Base-by-base conservation (phyloP, 2,113 vertebrate species). In the Sorex araneus region DNA sequence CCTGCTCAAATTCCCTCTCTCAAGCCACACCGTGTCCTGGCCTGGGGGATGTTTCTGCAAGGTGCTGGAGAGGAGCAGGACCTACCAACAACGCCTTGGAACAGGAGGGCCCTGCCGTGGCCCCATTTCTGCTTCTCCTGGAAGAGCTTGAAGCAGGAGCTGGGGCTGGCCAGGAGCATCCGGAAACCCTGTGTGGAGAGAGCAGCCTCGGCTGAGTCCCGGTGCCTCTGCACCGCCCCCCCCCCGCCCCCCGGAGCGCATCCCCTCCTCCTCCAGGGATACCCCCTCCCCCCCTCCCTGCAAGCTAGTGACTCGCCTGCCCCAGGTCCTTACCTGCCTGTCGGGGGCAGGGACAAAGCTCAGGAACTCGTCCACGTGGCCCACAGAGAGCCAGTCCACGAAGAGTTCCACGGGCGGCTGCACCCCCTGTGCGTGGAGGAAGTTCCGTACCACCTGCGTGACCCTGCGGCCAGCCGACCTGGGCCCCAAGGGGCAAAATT, bases 301-400 rank as follows among this genome's bases (percentile, higher is more conserved):
- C 64, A 25, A 0, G 0, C 34, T 11, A 0, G 13, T 12, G 7
- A 76, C 7, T 43, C 75, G 0, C 30, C 1, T 0, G 21, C 8
- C 34, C 54, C 0, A 2, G 0, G 15, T 3, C 73, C 69, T 94
- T 93, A 99, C 99, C 98, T 99, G 99, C 91, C 97, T 96, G 34
- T 99, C 97, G 0, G 98, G 97, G 0, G 98, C 98, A 0, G 99
- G 99, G 74, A 99, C 98, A 0, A 99, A 99, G 70, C 95, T 98
- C 98, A 99, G 98, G 91, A 99, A 99, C 93, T 99, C 99, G 1
- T 99, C 99, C 0, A 99, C 98, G 0, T 99, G 99, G 64, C 99
- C 99, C 0, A 99, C 98, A 0, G 0, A 0, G 47, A 99, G 97
- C 99, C 99, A 99, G 96, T 99, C 99, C 0, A 99, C 98, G 34